Base-by-base conservation (phyloP, 2,888 invertebrate species). In the Teleogryllus oceanicus region DNA sequence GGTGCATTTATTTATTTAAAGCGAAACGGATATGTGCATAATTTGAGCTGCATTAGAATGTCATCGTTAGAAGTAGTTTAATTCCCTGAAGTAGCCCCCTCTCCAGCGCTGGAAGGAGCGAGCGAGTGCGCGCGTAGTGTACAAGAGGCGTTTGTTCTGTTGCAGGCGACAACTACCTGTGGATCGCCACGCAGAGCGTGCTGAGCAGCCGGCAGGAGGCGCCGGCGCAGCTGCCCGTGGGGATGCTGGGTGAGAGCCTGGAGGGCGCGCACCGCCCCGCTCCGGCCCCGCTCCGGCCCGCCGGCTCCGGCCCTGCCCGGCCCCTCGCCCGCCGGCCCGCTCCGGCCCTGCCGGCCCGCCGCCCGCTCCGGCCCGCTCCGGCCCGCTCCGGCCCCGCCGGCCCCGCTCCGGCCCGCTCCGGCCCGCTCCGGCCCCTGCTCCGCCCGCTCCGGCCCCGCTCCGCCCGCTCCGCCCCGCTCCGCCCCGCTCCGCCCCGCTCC, bases 171-270 rank as follows among this genome's bases (percentile, higher is more conserved):
- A 87, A 88, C 80, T 88, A 89, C 83, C 85, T 89, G 10, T 89
- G 89, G 89, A 87, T 89, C 62, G 88, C 87, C 4, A 88, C 88
- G 5, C 88, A 89, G 83, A 86, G 86, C 74, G 87, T 87, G 74
- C 85, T 87, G 18, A 86, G 87, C n/a, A 84, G 85, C 82, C 83
- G 82, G 49, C 82, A 84, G 21, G 85, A 85, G 78, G 84, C 85
- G 13, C 84, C 83, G 2, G 37, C 83, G 1, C 85, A 85, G 77
- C 86, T 87, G 78, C 87, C 87, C 1, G 84, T 86, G 13, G 87
- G 87, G 78, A 87, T 88, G 86, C 82, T 88, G 18, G 88, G 87
- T 87, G 82, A 84, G 84, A 83, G 21, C 2, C 49, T 12, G 78
- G 16, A n/a, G 62, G 11, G 16, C 62, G 62, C 62, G 3, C 62